These are phyloP conservation scores for Bellardia pandia DNA, from an alignment of 2,888 invertebrate genomes.

Conservation along the genomic window DNA sequence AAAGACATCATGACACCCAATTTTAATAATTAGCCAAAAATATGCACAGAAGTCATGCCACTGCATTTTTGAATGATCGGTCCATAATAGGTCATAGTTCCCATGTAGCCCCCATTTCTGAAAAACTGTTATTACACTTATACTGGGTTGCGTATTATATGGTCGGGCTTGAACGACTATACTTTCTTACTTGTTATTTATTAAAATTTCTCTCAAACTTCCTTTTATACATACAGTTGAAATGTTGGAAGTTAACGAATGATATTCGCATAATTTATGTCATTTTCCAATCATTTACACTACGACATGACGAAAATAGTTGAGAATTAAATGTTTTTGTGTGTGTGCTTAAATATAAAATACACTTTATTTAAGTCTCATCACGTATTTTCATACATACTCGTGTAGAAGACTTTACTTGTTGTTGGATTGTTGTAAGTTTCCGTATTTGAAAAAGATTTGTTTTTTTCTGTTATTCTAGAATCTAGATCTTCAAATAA, in stretches of 20 bases:
- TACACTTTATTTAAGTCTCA: not conserved
- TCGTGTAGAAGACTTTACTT: not conserved
- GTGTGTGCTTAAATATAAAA: no score
- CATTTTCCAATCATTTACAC: not conserved
- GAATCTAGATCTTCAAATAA: not conserved
- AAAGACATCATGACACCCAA: no score
- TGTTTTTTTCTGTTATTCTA: not conserved
- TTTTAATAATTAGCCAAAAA: no score
- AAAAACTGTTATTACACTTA: no score
- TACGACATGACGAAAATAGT: not conserved
- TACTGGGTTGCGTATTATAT: no score
- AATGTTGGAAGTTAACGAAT: not conserved
- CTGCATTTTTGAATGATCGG: no score
- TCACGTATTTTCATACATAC: not conserved
- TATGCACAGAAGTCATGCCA: no score
- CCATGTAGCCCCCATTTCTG: no score
- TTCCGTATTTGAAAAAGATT: not conserved
- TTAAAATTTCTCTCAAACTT: conserved; percentile 3
- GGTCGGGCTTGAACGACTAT: no score
- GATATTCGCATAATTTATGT: not conserved
- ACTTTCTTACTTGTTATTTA: no score
- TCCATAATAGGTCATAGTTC: no score
- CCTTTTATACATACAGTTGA: not conserved
- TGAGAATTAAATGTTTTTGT: not conserved
- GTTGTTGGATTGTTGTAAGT: not conserved